phyloP scores from a whole-genome alignment of 2,113 vertebrate genomes.

The human region DNA sequence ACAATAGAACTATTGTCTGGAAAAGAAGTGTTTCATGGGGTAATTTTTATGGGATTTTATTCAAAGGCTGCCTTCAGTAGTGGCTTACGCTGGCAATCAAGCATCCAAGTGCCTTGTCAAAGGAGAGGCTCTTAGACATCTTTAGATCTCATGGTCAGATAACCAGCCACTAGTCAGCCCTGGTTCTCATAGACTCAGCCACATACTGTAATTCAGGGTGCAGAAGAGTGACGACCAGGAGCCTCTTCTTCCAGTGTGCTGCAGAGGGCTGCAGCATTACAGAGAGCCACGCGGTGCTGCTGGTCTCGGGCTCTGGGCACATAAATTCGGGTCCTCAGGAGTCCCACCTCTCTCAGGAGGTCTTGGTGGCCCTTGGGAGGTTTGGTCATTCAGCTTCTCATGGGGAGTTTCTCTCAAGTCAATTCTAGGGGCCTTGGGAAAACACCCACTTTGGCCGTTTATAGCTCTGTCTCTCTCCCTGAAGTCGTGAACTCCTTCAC shows the following conservation, averaged over 20 bases:
- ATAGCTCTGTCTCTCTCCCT: background rate
- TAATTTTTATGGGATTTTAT: conserved; percentile 1
- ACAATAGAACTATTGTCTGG: background rate
- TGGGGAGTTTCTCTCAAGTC: background rate
- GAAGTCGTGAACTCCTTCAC: background rate
- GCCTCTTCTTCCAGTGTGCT: background rate
- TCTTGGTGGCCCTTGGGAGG: background rate
- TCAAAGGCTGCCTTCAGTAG: conserved; percentile 6
- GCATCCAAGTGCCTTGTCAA: background rate
- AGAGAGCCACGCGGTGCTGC: background rate
- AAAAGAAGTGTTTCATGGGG: background rate
- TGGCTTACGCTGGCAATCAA: background rate
- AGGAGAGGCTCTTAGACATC: background rate
- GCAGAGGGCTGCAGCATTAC: background rate
- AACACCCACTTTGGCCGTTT: background rate
- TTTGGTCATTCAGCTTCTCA: background rate
- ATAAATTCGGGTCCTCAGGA: background rate
- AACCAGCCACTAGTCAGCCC: background rate
- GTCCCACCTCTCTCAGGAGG: background rate
- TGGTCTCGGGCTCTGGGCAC: background rate
- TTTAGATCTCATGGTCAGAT: background rate
- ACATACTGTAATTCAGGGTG: background rate
- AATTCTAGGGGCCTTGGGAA: background rate
- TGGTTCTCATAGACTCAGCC: background rate
- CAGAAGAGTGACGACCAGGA: background rate